A percentile compares a stretch with the other conserved stretches of the same genome.
phyloP scores from a whole-genome alignment of 2,113 vertebrate species.

The Rhinogobius similis region DNA sequence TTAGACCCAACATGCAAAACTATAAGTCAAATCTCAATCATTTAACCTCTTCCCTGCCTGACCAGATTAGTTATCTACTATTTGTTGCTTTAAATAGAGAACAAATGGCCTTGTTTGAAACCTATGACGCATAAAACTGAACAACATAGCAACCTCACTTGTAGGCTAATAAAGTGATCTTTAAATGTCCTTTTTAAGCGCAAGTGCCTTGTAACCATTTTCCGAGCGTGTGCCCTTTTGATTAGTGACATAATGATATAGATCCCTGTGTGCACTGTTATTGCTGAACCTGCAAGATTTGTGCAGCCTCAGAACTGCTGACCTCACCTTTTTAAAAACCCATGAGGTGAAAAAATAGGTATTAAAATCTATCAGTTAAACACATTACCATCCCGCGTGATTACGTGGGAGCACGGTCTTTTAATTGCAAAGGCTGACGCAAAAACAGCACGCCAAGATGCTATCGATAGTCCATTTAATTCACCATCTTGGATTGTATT shows the following conservation, averaged over 20 bases:
- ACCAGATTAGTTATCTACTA: no score
- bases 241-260: slow-evolving; percentile 1
- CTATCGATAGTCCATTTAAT: neutral
- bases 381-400: neutral
- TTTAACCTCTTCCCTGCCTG: no score
- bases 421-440: neutral
- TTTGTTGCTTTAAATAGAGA: no score
- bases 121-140: neutral
- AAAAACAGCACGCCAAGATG: slow-evolving; percentile 1
- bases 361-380: slow-evolving; percentile 4
- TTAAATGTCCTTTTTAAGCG: slow-evolving; percentile 1
- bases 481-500: slow-evolving; percentile 2
- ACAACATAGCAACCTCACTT: neutral
- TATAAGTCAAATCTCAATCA: no score
- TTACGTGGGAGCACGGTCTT: neutral
- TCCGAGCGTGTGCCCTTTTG: slow-evolving; percentile 5
- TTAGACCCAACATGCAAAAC: no score
- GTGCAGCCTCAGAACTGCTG: neutral
- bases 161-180: neutral
- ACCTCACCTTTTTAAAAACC: slow-evolving; percentile 1
- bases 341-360: slow-evolving; percentile 1
- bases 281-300: neutral
- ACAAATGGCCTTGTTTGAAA: neutral
- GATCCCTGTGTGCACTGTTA: slow-evolving; percentile 4
- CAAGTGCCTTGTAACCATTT: slow-evolving; percentile 8